Evolutionary conservation across 2,113 vertebrate genomes (phyloP), one percentile per base, ranked within the genome.

Genomic region (Nothocercus nigrocapillus): DNA sequence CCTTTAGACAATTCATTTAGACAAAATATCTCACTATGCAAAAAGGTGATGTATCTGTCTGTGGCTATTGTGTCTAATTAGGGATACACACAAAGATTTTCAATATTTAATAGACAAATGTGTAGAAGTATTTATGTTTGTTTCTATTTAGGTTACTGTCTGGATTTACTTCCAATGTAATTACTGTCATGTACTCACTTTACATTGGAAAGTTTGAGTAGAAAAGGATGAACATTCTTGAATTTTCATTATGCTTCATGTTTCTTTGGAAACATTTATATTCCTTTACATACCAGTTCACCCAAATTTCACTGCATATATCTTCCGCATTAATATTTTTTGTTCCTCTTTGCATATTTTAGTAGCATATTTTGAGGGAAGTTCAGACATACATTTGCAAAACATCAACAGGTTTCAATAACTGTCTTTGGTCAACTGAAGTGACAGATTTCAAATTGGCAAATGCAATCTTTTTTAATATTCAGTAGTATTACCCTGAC

Each of bases 391-490:
- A 75, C 59, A 20, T 56, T 95, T 92, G 68, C 54, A 96, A 85
- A 93, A 87, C 49, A 76, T 85, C 77, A 92, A 88, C 36, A 87
- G 62, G 89, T 53, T 93, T 93, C 92, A 82, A 80, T 69, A 94
- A 85, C 82, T 89, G 81, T 49, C 59, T 92, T 93, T 88, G 76
- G 82, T 74, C 74, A 84, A 86, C 51, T 85, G 75, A 93, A 92
- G 62, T 91, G 92, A 91, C 89, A 94, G 87, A n/a, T 89, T 90
- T 64, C 25, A 38, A 76, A 69, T 15, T 49, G 70, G 91, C 85
- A 94, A 92, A 89, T 40, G 49, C 77, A 49, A 72, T 88, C 42
- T 87, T 85, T 93, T 95, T 92, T 88, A 92, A 82, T 91, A 91
- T 91, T 94, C 70, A 88, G 79, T 27, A 83, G 78, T 36, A 74